Percentiles rank a stretch among this genome's conserved stretches.
Evolutionary conservation across 1,140 invertebrate genomes (phyloP).

Genomic region (Drosophila lacertosa): DNA sequence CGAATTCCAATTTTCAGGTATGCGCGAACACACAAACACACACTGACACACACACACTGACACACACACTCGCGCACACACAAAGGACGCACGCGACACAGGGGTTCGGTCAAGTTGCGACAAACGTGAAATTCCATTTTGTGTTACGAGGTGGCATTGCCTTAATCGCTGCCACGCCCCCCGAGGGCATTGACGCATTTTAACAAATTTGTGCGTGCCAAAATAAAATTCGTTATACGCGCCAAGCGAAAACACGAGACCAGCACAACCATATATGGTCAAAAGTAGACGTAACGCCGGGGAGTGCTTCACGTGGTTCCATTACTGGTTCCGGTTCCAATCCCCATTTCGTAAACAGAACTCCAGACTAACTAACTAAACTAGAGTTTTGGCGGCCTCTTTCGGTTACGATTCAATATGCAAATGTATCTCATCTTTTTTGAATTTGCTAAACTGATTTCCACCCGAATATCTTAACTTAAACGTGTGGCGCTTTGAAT

Average conservation of each 20-base stretch:
- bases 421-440: no score
- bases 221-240: slow-evolving; percentile 68
- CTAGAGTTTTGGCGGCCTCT: no score
- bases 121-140: slow-evolving; percentile 54
- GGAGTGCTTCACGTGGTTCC: not conserved
- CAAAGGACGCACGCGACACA: no score
- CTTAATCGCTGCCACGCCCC: slow-evolving; percentile 50
- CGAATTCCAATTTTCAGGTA: slow-evolving; percentile 73
- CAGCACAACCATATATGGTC: slow-evolving; percentile 29
- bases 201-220: slow-evolving; percentile 53
- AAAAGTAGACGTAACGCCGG: not conserved
- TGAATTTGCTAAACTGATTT: no score
- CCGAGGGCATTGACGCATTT: slow-evolving; percentile 26
- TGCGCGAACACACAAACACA: slow-evolving; percentile 11
- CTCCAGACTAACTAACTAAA: no score
- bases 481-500: slow-evolving; percentile 26
- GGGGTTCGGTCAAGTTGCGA: slow-evolving; percentile 1
- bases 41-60: slow-evolving; percentile 3
- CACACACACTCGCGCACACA: slow-evolving; percentile 17
- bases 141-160: slow-evolving; percentile 31
- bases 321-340: not conserved
- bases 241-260: slow-evolving; percentile 2
- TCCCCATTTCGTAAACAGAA: no score
- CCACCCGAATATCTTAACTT: no score
- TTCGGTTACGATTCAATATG: no score